Base-by-base conservation (phyloP, 2,888 invertebrate genomes). In the Bembecia ichneumoniformis region DNA sequence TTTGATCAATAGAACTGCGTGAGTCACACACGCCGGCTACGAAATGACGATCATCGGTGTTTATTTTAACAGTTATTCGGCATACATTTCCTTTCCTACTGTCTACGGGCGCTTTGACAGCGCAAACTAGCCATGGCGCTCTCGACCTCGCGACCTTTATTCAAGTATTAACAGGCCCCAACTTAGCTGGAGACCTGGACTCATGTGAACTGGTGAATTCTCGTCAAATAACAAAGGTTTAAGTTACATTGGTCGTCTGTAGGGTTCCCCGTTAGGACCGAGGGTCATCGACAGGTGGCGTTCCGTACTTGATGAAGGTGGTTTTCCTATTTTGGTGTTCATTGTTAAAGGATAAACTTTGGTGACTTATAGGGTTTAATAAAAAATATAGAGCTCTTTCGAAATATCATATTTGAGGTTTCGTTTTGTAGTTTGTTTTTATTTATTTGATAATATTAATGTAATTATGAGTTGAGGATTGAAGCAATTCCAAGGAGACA, bases 211-310 rank as follows among this genome's bases (percentile, higher is more conserved):
- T 44, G 10, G 2, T 44, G 13, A 16, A 40, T n/a, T 13, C 13
- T 13, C 28, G 14, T 14, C 4, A 14, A 40, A 14, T 44, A 44
- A 44, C 44, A 17, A 44, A 15, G 44, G 44, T 13, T 15, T 44
- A 44, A 44, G 44, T 11, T 44, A 16, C 5, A 15, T 3, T 44
- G 15, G 16, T 46, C 28, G 46, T 28, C 10, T 46, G 55, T 62
- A 70, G 72, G 80, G 76, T 73, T 74, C 72, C 71, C 82, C 83
- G 84, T 83, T 84, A 84, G 75, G 60, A 59, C 62, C 51, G 73
- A 67, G 84, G 84, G 82, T 83, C 84, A 78, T 76, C 78, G 75
- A 70, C 84, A 84, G 82, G 84, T 86, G 84, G 71, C 73, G 77
- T 81, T 82, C 77, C 74, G 72, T 71, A 71, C 78, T 80, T 82